These are phyloP conservation scores for Holacanthella duospinosa DNA, from an alignment of 2,888 invertebrate species.

Conservation along the genomic window DNA sequence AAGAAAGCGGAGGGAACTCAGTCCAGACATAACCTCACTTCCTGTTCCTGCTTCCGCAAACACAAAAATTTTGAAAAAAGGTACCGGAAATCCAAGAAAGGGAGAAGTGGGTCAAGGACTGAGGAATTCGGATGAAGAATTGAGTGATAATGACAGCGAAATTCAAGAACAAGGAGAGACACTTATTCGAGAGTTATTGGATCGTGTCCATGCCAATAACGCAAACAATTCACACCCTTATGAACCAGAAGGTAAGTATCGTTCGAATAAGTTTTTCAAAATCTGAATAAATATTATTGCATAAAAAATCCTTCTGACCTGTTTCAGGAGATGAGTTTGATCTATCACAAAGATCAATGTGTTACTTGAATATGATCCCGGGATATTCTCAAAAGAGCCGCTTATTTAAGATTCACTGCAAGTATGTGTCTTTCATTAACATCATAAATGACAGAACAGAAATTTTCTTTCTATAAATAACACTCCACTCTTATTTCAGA, in stretches of 20 bases:
- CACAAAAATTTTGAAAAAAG: neutral
- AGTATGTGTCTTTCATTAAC: conserved; percentile 14
- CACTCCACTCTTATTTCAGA: conserved; percentile 7
- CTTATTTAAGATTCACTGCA: conserved; percentile 26
- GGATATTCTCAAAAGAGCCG: conserved; percentile 25
- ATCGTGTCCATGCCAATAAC: neutral
- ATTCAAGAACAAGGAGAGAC: neutral
- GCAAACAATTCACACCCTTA: neutral
- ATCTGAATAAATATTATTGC: neutral
- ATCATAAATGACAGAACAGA: neutral
- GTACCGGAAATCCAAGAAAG: neutral
- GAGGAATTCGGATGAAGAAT: neutral
- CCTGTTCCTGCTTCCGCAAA: neutral
- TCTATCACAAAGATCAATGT: conserved; percentile 25
- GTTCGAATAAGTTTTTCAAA: neutral
- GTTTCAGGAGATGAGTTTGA: conserved; percentile 25
- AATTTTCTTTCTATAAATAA: neutral
- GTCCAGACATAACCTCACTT: conserved; percentile 8
- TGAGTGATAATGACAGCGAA: neutral
- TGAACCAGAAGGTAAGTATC: conserved; percentile 10
- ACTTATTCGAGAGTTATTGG: conserved; percentile 3
- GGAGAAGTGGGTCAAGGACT: neutral
- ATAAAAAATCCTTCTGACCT: neutral
- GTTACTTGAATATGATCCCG: conserved; percentile 22
- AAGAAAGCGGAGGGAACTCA: neutral